Percentiles rank a stretch among this genome's conserved stretches.
These are phyloP conservation scores for Temnothorax longispinosus DNA, from an alignment of 1,140 invertebrate species.

Conservation along the genomic window DNA sequence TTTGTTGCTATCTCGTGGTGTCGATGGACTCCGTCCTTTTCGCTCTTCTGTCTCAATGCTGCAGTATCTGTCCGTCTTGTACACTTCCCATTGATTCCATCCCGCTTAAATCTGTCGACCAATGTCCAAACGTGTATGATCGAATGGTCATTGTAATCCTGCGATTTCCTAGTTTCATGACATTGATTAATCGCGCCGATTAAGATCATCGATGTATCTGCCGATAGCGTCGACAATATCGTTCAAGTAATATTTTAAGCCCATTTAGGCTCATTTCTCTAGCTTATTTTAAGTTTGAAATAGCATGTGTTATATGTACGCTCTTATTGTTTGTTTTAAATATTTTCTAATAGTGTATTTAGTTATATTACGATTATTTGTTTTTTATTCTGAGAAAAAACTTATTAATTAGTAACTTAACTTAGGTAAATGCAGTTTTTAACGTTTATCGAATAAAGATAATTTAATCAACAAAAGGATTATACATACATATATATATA, in stretches of 20 bases:
- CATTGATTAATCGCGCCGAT: conserved; percentile 43
- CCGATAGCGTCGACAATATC: not conserved
- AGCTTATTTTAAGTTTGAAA: not conserved
- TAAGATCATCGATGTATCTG: conserved; percentile 28
- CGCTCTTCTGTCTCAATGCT: conserved; percentile 32
- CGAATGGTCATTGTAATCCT: conserved; percentile 44
- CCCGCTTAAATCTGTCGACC: conserved; percentile 29
- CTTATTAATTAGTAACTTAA: not conserved
- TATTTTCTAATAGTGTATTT: not conserved
- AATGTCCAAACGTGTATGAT: conserved; percentile 33
- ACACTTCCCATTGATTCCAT: conserved; percentile 59
- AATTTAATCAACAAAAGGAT: not conserved
- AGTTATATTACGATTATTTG: conserved; percentile 1
- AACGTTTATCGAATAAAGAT: not conserved
- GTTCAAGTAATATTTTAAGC: not conserved
- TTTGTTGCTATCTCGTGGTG: conserved; percentile 5
- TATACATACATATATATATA: no score
- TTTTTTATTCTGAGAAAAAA: not conserved
- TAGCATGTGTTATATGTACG: not conserved
- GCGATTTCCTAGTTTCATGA: conserved; percentile 30
- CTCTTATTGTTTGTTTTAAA: not conserved
- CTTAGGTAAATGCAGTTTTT: not conserved
- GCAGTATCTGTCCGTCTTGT: conserved; percentile 56
- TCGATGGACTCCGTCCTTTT: conserved; percentile 43
- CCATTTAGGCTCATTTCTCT: not conserved